Percentiles rank a stretch among this genome's conserved stretches.
phyloP scores from a whole-genome alignment of 2,113 vertebrate species.

The Galeopterus variegatus region DNA sequence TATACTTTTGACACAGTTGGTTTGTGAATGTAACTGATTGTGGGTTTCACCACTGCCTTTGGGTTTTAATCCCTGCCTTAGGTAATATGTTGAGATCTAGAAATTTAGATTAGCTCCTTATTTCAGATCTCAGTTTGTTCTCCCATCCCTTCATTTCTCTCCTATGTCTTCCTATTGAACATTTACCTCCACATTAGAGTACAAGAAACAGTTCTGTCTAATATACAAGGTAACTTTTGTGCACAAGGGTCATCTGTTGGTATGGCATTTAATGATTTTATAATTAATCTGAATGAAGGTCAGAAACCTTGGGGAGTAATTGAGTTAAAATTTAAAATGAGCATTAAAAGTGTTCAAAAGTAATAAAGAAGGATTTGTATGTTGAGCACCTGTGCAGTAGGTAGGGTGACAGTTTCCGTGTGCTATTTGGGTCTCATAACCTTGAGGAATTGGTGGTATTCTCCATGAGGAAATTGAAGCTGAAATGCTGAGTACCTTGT shows the following conservation, averaged over 20 bases:
- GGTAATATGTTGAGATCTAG: not conserved
- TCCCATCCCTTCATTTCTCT: not conserved
- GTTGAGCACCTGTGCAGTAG: not conserved
- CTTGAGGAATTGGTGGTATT: not conserved
- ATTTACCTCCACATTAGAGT: not conserved
- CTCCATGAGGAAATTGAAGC: not conserved
- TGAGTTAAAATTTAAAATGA: constrained; percentile 33
- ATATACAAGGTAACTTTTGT: not conserved
- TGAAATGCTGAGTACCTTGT: not conserved
- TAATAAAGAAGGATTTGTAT: not conserved
- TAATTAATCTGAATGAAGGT: not conserved
- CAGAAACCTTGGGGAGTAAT: constrained; percentile 16
- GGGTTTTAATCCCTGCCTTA: not conserved
- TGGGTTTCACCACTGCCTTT: not conserved
- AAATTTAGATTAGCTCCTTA: not conserved
- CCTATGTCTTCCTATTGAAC: not conserved
- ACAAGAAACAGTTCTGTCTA: not conserved
- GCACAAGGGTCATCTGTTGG: not conserved
- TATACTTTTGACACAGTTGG: not conserved
- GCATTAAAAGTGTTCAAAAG: not conserved
- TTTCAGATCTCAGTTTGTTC: not conserved
- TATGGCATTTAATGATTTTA: not conserved
- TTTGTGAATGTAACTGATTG: not conserved
- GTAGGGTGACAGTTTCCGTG: not conserved
- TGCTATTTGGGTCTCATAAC: not conserved